Evolutionary conservation across 2,888 invertebrate genomes (phyloP), one percentile per base, ranked within the genome.

Genomic region (Drosophila mimetica): DNA sequence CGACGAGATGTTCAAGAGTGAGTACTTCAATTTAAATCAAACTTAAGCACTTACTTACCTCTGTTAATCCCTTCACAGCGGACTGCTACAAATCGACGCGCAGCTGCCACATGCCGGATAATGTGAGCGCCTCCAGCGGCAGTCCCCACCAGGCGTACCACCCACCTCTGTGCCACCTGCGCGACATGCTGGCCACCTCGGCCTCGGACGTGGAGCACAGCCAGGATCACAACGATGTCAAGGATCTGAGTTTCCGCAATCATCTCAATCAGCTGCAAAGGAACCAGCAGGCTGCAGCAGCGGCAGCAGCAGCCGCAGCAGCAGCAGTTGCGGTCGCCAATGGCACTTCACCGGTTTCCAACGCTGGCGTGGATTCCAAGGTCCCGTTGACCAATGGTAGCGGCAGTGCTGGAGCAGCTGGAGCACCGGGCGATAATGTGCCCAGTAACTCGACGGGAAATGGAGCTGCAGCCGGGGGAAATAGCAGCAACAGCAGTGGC

Each of bases 1-100:
- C 88, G 96, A 97, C 46, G 91, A 92, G 69, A 89, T 93, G 55
- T 92, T 92, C 69, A 94, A 94, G 92, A 93, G 94, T 94, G 80
- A 81, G 88, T 80, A 11, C 4, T n/a, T 2, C 6, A 7, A 7
- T 25, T 25, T 25, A 7, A 34, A n/a, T 6, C 4, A 1, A 18
- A 2, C 11, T 9, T 4, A 1, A 22, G 6, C 30, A 9, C 1
- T n/a, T 30, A 22, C n/a, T 30, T 37, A 51, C 30, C 13, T 2
- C n/a, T 57, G 8, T 5, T 5, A 46, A 3, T 16, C 11, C 9
- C 39, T 51, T 11, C 52, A 3, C 66, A 92, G 92, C 86, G 76
- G 92, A 91, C 34, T 91, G 90, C 61, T 90, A 85, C 58, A 92
- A 92, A 77, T 84, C 87, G 9, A 63, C 69, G 22, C 90, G 90